Evolutionary conservation across 2,113 vertebrate species (phyloP).

Genomic region (Corythaeola cristata): DNA sequence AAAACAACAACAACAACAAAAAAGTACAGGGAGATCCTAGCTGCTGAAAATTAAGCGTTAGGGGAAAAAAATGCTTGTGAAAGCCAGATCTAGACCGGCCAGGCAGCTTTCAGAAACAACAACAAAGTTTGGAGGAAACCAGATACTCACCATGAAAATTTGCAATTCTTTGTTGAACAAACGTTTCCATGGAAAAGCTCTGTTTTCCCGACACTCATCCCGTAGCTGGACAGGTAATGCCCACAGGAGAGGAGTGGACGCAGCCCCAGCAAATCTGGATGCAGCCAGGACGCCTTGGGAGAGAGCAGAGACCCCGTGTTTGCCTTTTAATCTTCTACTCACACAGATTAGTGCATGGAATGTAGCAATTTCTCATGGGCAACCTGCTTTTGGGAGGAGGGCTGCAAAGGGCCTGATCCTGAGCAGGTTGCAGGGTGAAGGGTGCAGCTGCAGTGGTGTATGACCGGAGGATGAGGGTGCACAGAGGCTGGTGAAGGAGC

Average conservation of each 20-base stretch:
- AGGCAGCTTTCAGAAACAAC: constrained; percentile 8
- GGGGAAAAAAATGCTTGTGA: fast-evolving
- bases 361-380: fast-evolving
- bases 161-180: constrained; percentile 19
- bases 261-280: not conserved
- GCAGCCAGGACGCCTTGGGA: not conserved
- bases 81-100: not conserved
- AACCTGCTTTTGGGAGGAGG: not conserved
- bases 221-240: constrained; percentile 20
- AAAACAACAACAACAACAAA: no score
- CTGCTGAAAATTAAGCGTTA: not conserved
- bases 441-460: not conserved
- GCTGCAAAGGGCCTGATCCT: not conserved
- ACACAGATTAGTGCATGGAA: not conserved
- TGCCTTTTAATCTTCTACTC: not conserved
- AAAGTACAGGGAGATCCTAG: not conserved
- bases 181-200: constrained; percentile 43
- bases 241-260: not conserved
- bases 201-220: not conserved
- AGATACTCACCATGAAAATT: constrained; percentile 18
- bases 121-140: constrained; percentile 33
- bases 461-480: fast-evolving
- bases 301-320: fast-evolving
- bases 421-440: not conserved
- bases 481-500: fast-evolving